These are phyloP conservation scores for Lycophotia porphyrea DNA, from an alignment of 2,888 invertebrate species.

Conservation along the genomic window DNA sequence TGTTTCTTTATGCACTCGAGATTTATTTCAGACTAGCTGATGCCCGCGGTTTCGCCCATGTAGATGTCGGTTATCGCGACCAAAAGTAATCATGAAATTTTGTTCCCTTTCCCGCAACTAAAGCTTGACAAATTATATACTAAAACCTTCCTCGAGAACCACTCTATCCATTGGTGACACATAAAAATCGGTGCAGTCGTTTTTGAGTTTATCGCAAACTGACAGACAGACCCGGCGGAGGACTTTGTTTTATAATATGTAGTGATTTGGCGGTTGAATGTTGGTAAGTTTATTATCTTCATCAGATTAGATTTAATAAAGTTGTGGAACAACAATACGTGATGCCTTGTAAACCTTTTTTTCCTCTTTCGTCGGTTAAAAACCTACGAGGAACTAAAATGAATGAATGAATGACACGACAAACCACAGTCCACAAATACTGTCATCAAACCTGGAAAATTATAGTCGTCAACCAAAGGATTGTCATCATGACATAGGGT, in stretches of 20 bases:
- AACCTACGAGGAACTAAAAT: background rate
- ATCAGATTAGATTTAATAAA: background rate
- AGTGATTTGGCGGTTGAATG: background rate
- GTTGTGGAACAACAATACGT: background rate
- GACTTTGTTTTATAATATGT: no score
- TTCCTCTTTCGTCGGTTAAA: background rate
- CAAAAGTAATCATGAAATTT: no score
- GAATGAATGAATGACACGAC: background rate
- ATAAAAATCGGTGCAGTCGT: no score
- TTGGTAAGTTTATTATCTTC: background rate
- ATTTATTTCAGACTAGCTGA: conserved; percentile 8
- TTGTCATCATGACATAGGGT: conserved; percentile 11
- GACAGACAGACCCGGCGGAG: no score
- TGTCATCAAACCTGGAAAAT: conserved; percentile 9
- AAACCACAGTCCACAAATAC: background rate
- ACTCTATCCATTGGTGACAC: no score
- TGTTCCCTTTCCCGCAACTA: no score
- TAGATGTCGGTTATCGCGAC: no score
- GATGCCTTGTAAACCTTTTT: background rate
- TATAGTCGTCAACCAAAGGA: background rate
- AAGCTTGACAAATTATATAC: no score
- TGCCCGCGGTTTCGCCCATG: no score
- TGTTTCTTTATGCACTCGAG: conserved; percentile 8
- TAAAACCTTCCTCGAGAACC: no score
- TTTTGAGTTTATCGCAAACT: no score